Evolutionary conservation across 2,888 invertebrate species (phyloP).

Genomic region (Epirrhoe alternata): DNA sequence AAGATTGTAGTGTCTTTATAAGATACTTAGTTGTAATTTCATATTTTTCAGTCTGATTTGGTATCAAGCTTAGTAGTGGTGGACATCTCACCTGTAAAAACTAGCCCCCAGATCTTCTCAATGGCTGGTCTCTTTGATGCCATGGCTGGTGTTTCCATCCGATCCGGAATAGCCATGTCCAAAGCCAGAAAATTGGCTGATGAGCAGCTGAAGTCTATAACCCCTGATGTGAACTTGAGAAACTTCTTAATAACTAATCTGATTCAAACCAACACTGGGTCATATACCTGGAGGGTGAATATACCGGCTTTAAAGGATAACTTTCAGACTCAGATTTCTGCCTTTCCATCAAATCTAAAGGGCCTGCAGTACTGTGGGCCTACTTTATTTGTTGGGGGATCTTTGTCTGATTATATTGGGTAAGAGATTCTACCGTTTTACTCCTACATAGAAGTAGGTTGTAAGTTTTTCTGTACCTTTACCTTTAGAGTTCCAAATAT

Average conservation of each 20-base stretch:
- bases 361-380: slow-evolving; percentile 87
- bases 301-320: slow-evolving; percentile 88
- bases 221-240: slow-evolving; percentile 85
- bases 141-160: slow-evolving; percentile 86
- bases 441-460: neutral
- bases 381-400: slow-evolving; percentile 93
- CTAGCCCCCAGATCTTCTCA: slow-evolving; percentile 85
- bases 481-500: no score
- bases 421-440: slow-evolving; percentile 58
- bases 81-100: slow-evolving; percentile 89
- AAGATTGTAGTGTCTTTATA: no score
- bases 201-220: slow-evolving; percentile 85
- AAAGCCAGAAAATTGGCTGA: slow-evolving; percentile 88
- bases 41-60: slow-evolving; percentile 79
- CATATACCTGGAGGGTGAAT: slow-evolving; percentile 92
- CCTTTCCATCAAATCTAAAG: slow-evolving; percentile 85
- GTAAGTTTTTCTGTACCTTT: no score
- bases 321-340: slow-evolving; percentile 86
- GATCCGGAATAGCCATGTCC: slow-evolving; percentile 87
- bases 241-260: slow-evolving; percentile 95
- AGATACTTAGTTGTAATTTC: neutral
- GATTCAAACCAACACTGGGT: slow-evolving; percentile 86
- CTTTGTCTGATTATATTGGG: slow-evolving; percentile 92
- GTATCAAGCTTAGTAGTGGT: slow-evolving; percentile 89
- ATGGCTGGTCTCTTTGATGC: slow-evolving; percentile 88